Conservation (phyloP, 1,140 invertebrate species). For the Vollenhovia emeryi region DNA sequence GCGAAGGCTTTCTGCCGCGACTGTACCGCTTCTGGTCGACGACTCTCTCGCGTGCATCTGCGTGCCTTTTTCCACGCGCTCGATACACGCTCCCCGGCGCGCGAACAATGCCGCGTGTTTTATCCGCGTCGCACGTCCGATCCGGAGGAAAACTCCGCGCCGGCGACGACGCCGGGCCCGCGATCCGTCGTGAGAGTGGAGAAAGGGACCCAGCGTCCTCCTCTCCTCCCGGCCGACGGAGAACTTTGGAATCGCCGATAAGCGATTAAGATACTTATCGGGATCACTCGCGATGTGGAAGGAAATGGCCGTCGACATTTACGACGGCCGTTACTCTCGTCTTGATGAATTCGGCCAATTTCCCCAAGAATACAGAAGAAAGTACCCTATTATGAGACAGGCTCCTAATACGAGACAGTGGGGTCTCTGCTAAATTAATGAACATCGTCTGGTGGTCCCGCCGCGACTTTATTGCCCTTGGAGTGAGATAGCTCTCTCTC, state of each 20-base stretch:
- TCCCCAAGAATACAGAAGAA: no score
- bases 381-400: no score
- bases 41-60: constrained; percentile 67
- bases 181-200: neutral
- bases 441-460: no score
- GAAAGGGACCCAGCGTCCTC: no score
- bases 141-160: neutral
- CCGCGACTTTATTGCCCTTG: neutral
- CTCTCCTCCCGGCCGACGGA: no score
- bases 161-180: neutral
- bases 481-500: no score
- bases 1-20: constrained; percentile 50
- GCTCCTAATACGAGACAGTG: no score
- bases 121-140: neutral
- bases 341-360: neutral
- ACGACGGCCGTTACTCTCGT: neutral
- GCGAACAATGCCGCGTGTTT: constrained; percentile 53
- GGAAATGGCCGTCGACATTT: neutral
- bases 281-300: neutral
- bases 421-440: no score
- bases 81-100: constrained; percentile 46
- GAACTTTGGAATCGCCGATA: constrained; percentile 4
- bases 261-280: neutral
- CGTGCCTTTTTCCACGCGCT: constrained; percentile 62
- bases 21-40: constrained; percentile 74